These are phyloP conservation scores for Pseudorectes ferrugineus DNA, from an alignment of 2,113 vertebrate species.

Conservation along the genomic window DNA sequence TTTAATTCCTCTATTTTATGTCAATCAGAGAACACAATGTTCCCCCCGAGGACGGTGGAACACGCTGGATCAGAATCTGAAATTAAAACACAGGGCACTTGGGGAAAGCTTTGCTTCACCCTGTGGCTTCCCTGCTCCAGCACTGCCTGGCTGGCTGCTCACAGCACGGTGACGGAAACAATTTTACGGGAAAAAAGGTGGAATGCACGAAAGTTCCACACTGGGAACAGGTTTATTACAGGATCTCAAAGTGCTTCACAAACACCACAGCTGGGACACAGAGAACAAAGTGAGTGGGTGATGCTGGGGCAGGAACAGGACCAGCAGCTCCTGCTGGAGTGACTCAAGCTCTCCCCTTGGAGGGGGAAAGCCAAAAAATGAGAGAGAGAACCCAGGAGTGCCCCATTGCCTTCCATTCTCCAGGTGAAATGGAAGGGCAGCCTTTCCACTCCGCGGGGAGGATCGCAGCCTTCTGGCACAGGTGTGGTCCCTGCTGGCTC, in stretches of 20 bases:
- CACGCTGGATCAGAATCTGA: not conserved
- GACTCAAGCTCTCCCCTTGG: rapidly evolving
- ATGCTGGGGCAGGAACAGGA: not conserved
- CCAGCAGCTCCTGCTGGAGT: rapidly evolving
- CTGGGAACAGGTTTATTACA: not conserved
- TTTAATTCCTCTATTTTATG: not conserved
- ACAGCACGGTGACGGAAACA: rapidly evolving
- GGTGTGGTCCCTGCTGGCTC: rapidly evolving
- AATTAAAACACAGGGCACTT: not conserved
- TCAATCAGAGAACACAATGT: not conserved
- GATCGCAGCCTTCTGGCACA: not conserved
- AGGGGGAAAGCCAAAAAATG: rapidly evolving
- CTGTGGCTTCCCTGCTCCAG: not conserved
- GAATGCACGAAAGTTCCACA: rapidly evolving
- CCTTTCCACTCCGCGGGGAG: rapidly evolving
- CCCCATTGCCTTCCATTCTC: rapidly evolving
- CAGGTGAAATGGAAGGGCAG: rapidly evolving
- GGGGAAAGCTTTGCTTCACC: not conserved
- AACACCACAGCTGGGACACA: not conserved
- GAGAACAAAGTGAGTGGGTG: rapidly evolving
- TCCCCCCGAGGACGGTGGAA: rapidly evolving
- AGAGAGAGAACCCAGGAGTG: not conserved
- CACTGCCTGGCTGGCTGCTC: rapidly evolving
- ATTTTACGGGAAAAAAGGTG: not conserved
- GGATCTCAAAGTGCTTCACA: not conserved